phyloP scores from a whole-genome alignment of 2,113 vertebrate genomes.

The Atlantisia rogersi region DNA sequence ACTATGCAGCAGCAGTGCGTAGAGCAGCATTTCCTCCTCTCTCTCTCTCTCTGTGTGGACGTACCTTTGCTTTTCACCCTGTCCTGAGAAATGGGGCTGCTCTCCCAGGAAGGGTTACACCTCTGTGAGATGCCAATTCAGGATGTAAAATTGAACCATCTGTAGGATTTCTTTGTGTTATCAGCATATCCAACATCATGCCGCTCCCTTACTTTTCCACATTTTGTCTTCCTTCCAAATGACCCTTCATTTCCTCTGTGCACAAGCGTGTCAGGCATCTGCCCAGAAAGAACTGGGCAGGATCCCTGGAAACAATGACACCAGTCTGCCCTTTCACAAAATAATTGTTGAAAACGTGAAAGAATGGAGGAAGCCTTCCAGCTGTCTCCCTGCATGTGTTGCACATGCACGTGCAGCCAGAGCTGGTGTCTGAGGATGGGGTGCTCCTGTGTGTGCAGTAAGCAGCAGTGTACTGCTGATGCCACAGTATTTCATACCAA shows the following conservation, averaged over 20 bases:
- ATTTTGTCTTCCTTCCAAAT: not conserved
- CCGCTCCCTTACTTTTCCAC: not conserved
- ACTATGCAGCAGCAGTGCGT: not conserved
- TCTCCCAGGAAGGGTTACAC: not conserved
- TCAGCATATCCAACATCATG: not conserved
- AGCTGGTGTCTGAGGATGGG: not conserved
- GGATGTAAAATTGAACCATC: not conserved
- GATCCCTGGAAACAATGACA: not conserved
- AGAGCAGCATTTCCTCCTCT: not conserved
- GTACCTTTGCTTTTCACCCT: not conserved
- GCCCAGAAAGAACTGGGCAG: not conserved
- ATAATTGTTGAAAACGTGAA: not conserved
- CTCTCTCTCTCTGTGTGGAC: fast-evolving
- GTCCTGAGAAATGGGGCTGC: not conserved
- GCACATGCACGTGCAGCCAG: not conserved
- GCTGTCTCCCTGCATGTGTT: not conserved
- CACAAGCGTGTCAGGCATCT: not conserved
- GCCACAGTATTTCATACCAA: not conserved
- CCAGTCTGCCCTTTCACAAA: not conserved
- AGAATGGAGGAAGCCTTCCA: not conserved
- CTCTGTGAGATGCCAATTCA: not conserved
- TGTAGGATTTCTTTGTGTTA: not conserved
- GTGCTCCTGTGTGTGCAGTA: fast-evolving
- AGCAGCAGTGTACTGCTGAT: not conserved
- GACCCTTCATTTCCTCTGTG: not conserved